Evolutionary conservation across 2,113 vertebrate genomes (phyloP).

Genomic region (Chaetodon trifascialis): DNA sequence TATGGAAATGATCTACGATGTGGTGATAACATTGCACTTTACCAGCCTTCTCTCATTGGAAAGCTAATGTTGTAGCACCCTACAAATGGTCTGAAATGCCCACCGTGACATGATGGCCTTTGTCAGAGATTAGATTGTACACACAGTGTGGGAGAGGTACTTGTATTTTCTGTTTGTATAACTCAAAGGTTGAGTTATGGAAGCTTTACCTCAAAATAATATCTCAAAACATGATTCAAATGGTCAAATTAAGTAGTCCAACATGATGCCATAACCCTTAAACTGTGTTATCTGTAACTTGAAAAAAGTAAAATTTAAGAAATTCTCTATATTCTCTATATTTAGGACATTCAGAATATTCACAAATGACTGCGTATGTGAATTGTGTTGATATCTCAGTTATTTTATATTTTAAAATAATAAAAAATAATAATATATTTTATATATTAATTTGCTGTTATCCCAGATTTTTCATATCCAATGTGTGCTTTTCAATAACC

Average conservation of each 20-base stretch:
- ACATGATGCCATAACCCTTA: background rate
- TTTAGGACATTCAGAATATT: background rate
- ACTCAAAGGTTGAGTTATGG: conserved; percentile 19
- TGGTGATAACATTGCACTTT: conserved; percentile 53
- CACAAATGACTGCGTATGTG: background rate
- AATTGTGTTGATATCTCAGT: too few relatives aligned
- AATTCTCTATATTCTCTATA: too few relatives aligned
- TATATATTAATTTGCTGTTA: background rate
- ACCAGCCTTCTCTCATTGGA: conserved; percentile 52
- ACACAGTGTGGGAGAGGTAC: background rate
- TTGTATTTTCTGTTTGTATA: conserved; percentile 11
- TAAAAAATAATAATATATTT: too few relatives aligned
- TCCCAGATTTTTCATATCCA: background rate
- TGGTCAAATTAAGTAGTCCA: background rate
- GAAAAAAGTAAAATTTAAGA: background rate
- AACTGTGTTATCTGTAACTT: background rate
- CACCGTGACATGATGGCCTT: conserved; percentile 28
- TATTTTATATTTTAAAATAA: too few relatives aligned
- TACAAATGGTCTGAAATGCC: conserved; percentile 11
- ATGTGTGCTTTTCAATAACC: background rate
- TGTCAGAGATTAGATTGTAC: conserved; percentile 24
- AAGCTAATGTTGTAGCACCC: conserved; percentile 35
- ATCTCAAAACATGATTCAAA: background rate
- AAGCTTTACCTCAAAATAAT: background rate
- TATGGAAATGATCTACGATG: conserved; percentile 68